Conservation (phyloP, 1,140 invertebrate species). For the Leptinotarsa texana region DNA sequence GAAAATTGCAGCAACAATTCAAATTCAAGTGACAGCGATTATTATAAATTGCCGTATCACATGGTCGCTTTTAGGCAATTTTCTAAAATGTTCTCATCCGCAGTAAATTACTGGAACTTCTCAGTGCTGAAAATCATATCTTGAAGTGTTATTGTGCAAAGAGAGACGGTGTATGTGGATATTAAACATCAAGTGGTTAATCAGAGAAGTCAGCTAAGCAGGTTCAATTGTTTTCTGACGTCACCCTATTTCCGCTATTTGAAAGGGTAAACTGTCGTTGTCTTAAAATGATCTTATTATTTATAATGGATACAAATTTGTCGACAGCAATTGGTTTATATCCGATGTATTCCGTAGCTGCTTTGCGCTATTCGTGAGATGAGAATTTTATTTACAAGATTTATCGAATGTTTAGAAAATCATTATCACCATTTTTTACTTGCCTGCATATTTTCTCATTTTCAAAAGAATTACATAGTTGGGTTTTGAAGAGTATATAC, state of each 20-base stretch:
- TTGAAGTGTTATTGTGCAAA: slow-evolving; percentile 7
- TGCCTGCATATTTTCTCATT: background rate
- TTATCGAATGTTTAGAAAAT: background rate
- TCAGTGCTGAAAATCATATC: background rate
- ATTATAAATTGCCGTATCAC: slow-evolving; percentile 21
- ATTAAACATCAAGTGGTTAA: slow-evolving; percentile 36
- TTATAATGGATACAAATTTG: slow-evolving; percentile 40
- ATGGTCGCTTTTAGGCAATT: slow-evolving; percentile 13
- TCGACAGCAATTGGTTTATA: slow-evolving; percentile 32
- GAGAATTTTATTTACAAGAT: background rate
- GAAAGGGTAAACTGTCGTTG: slow-evolving; percentile 35
- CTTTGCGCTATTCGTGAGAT: background rate
- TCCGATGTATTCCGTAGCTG: background rate
- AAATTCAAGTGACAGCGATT: slow-evolving; percentile 22
- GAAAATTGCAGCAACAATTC: background rate
- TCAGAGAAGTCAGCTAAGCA: slow-evolving; percentile 18
- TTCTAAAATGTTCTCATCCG: slow-evolving; percentile 26
- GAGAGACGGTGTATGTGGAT: slow-evolving; percentile 16
- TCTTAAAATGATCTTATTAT: slow-evolving; percentile 40
- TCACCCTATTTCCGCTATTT: slow-evolving; percentile 35
- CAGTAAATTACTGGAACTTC: slow-evolving; percentile 8
- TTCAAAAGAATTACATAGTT: no score
- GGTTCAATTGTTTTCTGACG: slow-evolving; percentile 35
- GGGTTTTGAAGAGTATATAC: no score
- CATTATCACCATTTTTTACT: background rate